Conservation (phyloP, 2,797 vertebrate species). For the Tamandua tetradactyla region DNA sequence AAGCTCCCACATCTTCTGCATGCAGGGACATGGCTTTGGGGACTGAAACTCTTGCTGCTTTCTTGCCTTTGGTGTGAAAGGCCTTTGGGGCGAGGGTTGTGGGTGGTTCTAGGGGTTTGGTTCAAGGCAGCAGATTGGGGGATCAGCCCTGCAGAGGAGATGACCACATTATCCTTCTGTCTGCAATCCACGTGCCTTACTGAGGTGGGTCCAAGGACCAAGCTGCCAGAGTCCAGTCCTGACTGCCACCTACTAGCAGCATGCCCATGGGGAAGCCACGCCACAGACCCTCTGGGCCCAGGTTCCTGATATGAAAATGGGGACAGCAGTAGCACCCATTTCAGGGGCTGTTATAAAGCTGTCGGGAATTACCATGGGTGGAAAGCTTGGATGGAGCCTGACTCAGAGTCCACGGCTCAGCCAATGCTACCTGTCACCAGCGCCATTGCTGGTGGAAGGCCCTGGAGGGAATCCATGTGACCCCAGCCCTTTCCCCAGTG, state of each 20-base stretch:
- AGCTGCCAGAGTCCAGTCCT: not conserved
- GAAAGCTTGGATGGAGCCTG: not conserved
- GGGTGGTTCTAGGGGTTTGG: too few species aligned
- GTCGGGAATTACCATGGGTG: too few species aligned
- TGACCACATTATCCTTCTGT: not conserved
- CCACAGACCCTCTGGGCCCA: too few species aligned
- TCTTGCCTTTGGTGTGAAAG: not conserved
- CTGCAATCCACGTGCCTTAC: not conserved
- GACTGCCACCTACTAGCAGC: not conserved
- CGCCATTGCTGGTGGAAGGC: rapidly evolving
- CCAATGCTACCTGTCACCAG: not conserved
- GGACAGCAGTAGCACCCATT: not conserved
- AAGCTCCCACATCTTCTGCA: not conserved
- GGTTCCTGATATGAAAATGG: not conserved
- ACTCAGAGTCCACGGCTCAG: not conserved
- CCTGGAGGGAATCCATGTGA: not conserved
- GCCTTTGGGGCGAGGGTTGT: too few species aligned
- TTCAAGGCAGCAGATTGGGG: too few species aligned
- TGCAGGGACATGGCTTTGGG: not conserved
- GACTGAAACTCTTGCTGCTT: not conserved
- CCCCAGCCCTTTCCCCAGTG: not conserved
- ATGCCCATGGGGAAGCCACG: not conserved
- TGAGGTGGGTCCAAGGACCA: not conserved
- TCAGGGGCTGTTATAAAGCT: rapidly evolving
- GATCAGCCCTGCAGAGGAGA: not conserved